These are phyloP conservation scores for Drosophila virilis DNA, from an alignment of 1,140 invertebrate genomes.

Conservation along the genomic window DNA sequence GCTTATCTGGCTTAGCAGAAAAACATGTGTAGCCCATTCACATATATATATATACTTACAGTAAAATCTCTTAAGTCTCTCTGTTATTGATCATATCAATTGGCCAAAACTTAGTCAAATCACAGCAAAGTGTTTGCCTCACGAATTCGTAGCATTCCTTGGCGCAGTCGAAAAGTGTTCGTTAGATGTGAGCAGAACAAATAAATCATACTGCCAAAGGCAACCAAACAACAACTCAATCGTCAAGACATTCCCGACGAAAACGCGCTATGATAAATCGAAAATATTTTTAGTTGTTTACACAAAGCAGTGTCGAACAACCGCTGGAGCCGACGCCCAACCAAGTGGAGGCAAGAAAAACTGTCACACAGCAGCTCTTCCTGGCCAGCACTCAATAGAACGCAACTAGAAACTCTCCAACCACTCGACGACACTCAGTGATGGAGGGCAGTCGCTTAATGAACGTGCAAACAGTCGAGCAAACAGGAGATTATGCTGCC, in stretches of 20 bases:
- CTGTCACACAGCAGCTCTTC: slow-evolving; percentile 41
- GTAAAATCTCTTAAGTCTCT: not conserved
- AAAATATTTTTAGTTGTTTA: slow-evolving; percentile 79
- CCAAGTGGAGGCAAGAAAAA: slow-evolving; percentile 35
- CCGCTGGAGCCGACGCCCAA: slow-evolving; percentile 15
- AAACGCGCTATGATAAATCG: slow-evolving; percentile 78
- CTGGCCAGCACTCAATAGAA: slow-evolving; percentile 52
- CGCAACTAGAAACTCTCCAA: slow-evolving; percentile 51
- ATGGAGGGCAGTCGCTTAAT: slow-evolving; percentile 60
- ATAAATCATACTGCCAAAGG: slow-evolving; percentile 65
- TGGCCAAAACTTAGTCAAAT: slow-evolving; percentile 21
- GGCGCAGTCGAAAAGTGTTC: slow-evolving; percentile 10
- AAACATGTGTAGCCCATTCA: not conserved
- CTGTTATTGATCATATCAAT: slow-evolving; percentile 30
- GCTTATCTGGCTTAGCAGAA: slow-evolving; percentile 16
- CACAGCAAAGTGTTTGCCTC: slow-evolving; percentile 19
- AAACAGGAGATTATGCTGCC: slow-evolving; percentile 72
- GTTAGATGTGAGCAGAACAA: slow-evolving; percentile 41
- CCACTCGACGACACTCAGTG: slow-evolving; percentile 25
- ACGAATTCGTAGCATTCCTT: slow-evolving; percentile 24
- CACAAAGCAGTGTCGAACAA: slow-evolving; percentile 59
- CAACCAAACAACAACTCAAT: slow-evolving; percentile 57
- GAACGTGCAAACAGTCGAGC: slow-evolving; percentile 66
- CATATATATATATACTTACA: not conserved
- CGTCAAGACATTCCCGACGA: slow-evolving; percentile 33